Percentiles rank a stretch among this genome's conserved stretches.
Conservation (phyloP, 1,140 invertebrate genomes). For the Oryzaephilus surinamensis region DNA sequence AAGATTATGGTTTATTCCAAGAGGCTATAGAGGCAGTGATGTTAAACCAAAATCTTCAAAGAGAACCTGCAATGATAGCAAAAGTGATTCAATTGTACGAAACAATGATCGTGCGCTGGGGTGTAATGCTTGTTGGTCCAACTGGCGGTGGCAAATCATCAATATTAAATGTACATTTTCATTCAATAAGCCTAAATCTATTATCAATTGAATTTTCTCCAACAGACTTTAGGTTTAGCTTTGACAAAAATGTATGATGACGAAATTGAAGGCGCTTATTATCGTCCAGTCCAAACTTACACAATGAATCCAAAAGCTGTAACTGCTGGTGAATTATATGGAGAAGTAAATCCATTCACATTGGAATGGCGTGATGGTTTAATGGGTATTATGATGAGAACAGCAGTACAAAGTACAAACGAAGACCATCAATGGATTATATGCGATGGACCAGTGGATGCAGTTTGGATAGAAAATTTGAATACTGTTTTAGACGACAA, state of each 20-base stretch:
- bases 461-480: constrained; percentile 93
- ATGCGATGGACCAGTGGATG: constrained; percentile 87
- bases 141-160: constrained; percentile 75
- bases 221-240: constrained; percentile 56
- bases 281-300: constrained; percentile 53
- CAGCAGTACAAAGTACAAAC: constrained; percentile 47
- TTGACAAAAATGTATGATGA: constrained; percentile 49
- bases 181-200: not conserved
- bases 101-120: constrained; percentile 86
- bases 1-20: constrained; percentile 66
- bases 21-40: constrained; percentile 45
- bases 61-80: constrained; percentile 51
- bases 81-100: constrained; percentile 83
- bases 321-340: constrained; percentile 80
- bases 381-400: constrained; percentile 59
- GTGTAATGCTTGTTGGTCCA: constrained; percentile 87
- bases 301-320: constrained; percentile 83
- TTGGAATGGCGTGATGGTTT: constrained; percentile 85
- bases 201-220: constrained; percentile 16
- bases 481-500: constrained; percentile 91
- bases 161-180: constrained; percentile 46
- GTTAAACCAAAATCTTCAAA: constrained; percentile 45
- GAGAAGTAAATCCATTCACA: constrained; percentile 72
- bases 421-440: constrained; percentile 73
- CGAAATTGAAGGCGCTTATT: constrained; percentile 44